Evolutionary conservation across 2,797 vertebrate genomes (phyloP).

Genomic region (Merluccius polli): DNA sequence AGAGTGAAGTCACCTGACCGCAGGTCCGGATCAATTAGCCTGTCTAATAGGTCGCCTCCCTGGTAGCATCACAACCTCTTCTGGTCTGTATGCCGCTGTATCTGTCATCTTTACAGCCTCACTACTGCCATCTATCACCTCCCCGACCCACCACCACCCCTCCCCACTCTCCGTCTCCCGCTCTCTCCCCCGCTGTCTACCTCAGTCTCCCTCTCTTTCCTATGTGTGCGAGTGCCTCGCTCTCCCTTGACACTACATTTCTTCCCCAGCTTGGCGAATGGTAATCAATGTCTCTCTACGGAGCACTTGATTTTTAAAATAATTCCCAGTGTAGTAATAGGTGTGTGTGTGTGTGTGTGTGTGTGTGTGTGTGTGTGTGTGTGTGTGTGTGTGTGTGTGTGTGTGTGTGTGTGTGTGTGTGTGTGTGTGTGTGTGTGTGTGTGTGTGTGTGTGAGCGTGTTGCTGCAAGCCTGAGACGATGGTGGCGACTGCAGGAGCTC

Average conservation of each 20-base stretch:
- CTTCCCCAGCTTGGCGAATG: slow-evolving; percentile 68
- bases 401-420: neutral
- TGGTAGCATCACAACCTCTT: slow-evolving; percentile 42
- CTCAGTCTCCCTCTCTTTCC: neutral
- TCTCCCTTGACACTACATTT: slow-evolving; percentile 57
- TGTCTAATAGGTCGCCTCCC: slow-evolving; percentile 44
- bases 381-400: slow-evolving; percentile 12
- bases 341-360: slow-evolving; percentile 20
- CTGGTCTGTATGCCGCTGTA: slow-evolving; percentile 33
- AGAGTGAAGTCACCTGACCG: slow-evolving; percentile 31
- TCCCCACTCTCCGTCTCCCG: neutral
- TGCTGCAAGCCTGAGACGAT: too few species aligned
- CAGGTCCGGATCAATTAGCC: slow-evolving; percentile 61
- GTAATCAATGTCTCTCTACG: slow-evolving; percentile 74
- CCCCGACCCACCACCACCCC: neutral
- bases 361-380: neutral
- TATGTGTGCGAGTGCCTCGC: neutral
- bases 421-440: neutral
- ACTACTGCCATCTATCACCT: slow-evolving; percentile 47
- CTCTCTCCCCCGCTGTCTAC: neutral
- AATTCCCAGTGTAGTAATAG: slow-evolving; percentile 49
- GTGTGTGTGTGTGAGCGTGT: slow-evolving; percentile 8
- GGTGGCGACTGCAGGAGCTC: neutral
- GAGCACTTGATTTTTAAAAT: slow-evolving; percentile 59
- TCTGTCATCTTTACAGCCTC: slow-evolving; percentile 62